Percentiles rank a stretch among this genome's conserved stretches.
Conservation (phyloP, 2,888 invertebrate genomes). For the Epinotia demarniana region DNA sequence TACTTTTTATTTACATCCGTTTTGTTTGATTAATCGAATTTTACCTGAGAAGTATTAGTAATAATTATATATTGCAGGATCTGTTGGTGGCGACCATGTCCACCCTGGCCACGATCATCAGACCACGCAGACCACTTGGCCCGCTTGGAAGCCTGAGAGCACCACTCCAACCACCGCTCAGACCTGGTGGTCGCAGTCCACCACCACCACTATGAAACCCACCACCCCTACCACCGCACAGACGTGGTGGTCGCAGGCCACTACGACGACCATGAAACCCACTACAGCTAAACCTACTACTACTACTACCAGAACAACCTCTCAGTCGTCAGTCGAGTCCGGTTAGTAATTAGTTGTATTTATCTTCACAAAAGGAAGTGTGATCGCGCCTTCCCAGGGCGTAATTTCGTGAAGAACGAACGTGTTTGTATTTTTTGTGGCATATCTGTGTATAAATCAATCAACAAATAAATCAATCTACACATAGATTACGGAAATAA, state of each 20-base stretch:
- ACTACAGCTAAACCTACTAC: conserved; percentile 57
- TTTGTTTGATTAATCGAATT: too few species aligned
- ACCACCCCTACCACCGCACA: conserved; percentile 63
- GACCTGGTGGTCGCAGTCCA: conserved; percentile 70
- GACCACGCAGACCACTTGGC: conserved; percentile 72
- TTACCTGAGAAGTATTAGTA: neutral
- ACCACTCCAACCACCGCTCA: conserved; percentile 65
- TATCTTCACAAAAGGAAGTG: too few species aligned
- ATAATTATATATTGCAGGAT: conserved; percentile 55
- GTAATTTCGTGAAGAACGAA: too few species aligned
- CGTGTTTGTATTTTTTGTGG: too few species aligned
- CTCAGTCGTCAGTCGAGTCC: conserved; percentile 48
- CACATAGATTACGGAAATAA: too few species aligned
- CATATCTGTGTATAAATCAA: too few species aligned
- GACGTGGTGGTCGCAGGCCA: conserved; percentile 71
- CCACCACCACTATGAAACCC: conserved; percentile 55
- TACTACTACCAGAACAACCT: conserved; percentile 53
- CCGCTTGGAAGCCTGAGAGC: conserved; percentile 73
- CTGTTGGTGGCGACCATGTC: conserved; percentile 62
- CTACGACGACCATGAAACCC: conserved; percentile 53
- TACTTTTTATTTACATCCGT: neutral
- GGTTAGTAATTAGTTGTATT: conserved; percentile 47
- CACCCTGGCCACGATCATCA: conserved; percentile 63
- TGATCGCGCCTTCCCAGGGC: too few species aligned
- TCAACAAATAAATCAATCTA: too few species aligned